A percentile compares a stretch with the other conserved stretches of the same genome.
These are phyloP conservation scores for Leucophora obtusa DNA, from an alignment of 2,888 invertebrate genomes.

Conservation along the genomic window DNA sequence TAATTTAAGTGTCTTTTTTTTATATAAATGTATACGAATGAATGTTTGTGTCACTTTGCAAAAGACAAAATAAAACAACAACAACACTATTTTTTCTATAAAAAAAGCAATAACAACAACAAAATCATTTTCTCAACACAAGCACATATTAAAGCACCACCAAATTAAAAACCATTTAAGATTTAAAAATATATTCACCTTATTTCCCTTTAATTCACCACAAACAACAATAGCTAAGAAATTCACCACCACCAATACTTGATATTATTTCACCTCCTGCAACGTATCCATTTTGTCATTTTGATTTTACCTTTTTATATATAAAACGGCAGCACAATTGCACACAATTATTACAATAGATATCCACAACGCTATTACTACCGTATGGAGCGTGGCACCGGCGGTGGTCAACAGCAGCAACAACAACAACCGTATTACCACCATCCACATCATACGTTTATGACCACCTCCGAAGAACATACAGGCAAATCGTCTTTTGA, in stretches of 20 bases:
- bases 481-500: constrained; percentile 76
- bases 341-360: constrained; percentile 77
- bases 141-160: constrained; percentile 8
- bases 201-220: not conserved
- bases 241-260: not conserved
- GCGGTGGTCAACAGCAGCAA: constrained; percentile 75
- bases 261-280: not conserved
- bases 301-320: constrained; percentile 37
- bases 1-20: constrained; percentile 44
- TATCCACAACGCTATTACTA: constrained; percentile 77
- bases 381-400: constrained; percentile 78
- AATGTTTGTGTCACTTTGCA: constrained; percentile 52
- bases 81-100: not conserved
- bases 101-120: constrained; percentile 40
- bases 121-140: not conserved
- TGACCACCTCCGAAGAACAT: constrained; percentile 68
- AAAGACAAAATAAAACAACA: constrained; percentile 16
- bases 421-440: constrained; percentile 61
- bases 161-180: not conserved
- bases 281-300: not conserved
- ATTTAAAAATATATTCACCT: not conserved
- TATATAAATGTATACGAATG: constrained; percentile 47
- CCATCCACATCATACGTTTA: constrained; percentile 69
- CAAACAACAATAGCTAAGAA: not conserved
- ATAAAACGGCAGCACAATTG: constrained; percentile 75